phyloP scores from a whole-genome alignment of 1,140 invertebrate species.

The Metopolophium dirhodum region DNA sequence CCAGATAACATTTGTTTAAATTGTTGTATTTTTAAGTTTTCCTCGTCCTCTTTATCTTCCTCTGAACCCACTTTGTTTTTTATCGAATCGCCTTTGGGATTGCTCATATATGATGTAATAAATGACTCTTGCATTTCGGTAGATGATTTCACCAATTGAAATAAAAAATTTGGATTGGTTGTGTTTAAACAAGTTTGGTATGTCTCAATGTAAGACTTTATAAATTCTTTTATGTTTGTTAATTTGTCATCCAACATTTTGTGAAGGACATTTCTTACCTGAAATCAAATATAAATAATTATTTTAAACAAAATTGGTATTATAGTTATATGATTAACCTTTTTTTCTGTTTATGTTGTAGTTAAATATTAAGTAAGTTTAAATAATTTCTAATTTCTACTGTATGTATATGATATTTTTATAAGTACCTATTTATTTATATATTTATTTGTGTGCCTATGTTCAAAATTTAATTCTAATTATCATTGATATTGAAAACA shows the following conservation, averaged over 20 bases:
- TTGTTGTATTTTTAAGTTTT: neutral
- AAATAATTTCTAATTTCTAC: neutral
- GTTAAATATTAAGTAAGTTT: no score
- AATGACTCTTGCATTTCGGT: neutral
- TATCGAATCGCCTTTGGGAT: neutral
- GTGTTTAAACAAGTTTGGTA: conserved; percentile 31
- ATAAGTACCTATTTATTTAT: neutral
- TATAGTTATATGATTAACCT: no score
- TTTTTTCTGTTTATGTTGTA: neutral
- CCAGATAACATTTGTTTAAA: conserved; percentile 9
- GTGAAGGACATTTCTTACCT: neutral
- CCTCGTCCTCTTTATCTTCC: neutral
- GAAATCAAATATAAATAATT: neutral
- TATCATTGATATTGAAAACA: no score
- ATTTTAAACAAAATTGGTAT: no score
- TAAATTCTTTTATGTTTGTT: conserved; percentile 11
- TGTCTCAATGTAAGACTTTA: conserved; percentile 14
- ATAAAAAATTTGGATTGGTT: conserved; percentile 20
- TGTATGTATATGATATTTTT: neutral
- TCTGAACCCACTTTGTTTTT: neutral
- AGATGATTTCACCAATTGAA: neutral
- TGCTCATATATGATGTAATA: neutral
- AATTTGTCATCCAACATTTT: neutral
- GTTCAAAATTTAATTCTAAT: no score
- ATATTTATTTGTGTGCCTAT: no score